Conservation (phyloP, 2,888 invertebrate species). For the Nomada ferruginata region DNA sequence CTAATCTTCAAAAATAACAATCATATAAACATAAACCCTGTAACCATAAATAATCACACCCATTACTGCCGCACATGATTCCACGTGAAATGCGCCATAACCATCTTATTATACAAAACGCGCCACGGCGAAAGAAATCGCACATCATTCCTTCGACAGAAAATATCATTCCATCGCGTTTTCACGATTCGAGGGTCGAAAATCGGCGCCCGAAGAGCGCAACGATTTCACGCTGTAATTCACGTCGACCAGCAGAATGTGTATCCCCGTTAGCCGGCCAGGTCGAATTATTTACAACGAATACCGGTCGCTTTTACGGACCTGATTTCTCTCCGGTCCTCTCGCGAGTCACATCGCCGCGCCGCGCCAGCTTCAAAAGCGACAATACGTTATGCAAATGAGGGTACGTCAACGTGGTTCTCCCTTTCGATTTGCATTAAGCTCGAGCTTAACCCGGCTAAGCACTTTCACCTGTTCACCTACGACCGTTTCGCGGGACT, state of each 20-base stretch:
- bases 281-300: conserved; percentile 45
- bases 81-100: no score
- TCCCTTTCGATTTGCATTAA: conserved; percentile 65
- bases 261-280: conserved; percentile 25
- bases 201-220: neutral
- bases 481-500: conserved; percentile 21
- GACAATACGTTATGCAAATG: conserved; percentile 69
- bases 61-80: no score
- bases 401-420: conserved; percentile 57
- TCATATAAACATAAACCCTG: no score
- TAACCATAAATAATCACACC: no score
- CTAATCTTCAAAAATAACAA: no score
- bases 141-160: no score
- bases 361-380: conserved; percentile 53
- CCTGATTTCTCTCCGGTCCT: conserved; percentile 47
- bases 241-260: conserved; percentile 16
- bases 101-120: no score
- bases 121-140: no score
- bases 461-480: conserved; percentile 57
- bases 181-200: neutral
- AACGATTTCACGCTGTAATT: conserved; percentile 28
- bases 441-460: conserved; percentile 51
- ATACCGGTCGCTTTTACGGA: conserved; percentile 16
- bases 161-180: no score
- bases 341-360: conserved; percentile 41